Base-by-base conservation (phyloP, 1,140 invertebrate species). In the Limonius californicus region DNA sequence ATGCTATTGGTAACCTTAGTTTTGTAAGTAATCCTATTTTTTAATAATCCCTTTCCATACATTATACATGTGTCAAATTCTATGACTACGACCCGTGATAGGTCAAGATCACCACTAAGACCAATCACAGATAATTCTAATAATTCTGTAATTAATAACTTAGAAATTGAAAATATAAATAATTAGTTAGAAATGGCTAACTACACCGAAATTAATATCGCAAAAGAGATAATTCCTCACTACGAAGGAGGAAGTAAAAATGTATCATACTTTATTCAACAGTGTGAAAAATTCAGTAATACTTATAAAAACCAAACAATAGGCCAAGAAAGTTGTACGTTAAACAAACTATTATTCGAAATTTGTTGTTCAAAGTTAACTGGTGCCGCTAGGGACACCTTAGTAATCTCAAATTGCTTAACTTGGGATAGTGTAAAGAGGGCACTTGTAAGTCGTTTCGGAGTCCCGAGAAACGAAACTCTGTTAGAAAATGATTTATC, bases 401-500 rank as follows among this genome's bases (percentile, higher is more conserved):
- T 64, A 50, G 55, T 64, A 19, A 59, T 64, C 8, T 53, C 58
- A 19, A 64, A 61, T 57, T 61, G 63, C 35, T 50, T 15, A 15
- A 56, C 2, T 15, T 64, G 63, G 54, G 1, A 50, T n/a, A 50
- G 61, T 21, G 53, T 64, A 20, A 61, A 56, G 53, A 27, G 30
- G 2, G 7, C 23, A n/a, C 14, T 50, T 1, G 4, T 50, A 30
- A 59, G 42, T 47, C 14, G 42, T 2, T 59, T 59, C 16, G 43
- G 42, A 1, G 57, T 50, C 42, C 19, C 16, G 8, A 1, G 43
- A 14, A 59, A 59, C 19, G 57, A 59, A 59, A 50, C 20, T 21
- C 19, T 59, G 23, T 47, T 59, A 21, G 57, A 59, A 30, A 59
- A 59, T 30, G 57, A 59, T 16, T 21, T 47, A 2, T 18, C 50